Percentiles rank a stretch among this genome's conserved stretches.
Conservation (phyloP, 1,140 invertebrate species). For the Drosophila arawakana region DNA sequence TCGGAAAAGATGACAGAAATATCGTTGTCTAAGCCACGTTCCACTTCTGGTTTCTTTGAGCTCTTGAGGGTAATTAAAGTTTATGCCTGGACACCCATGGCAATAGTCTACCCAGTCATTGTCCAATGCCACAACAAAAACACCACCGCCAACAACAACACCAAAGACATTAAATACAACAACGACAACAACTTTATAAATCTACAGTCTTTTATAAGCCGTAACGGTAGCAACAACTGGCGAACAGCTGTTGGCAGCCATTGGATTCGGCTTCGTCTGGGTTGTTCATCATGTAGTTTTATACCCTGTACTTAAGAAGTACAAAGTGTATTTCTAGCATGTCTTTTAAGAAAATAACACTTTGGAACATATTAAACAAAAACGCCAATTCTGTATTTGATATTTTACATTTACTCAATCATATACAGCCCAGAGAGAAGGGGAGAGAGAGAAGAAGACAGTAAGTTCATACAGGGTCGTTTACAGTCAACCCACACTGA, state of each 20-base stretch:
- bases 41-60: slow-evolving; percentile 53
- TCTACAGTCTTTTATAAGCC: slow-evolving; percentile 60
- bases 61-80: slow-evolving; percentile 53
- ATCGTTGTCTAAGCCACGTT: slow-evolving; percentile 47
- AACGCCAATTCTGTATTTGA: too few species aligned
- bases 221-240: slow-evolving; percentile 67
- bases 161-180: slow-evolving; percentile 26
- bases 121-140: slow-evolving; percentile 63
- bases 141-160: slow-evolving; percentile 26
- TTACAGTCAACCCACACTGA: too few species aligned
- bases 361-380: too few species aligned
- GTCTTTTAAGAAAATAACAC: too few species aligned
- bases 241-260: slow-evolving; percentile 59
- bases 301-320: too few species aligned
- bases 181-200: slow-evolving; percentile 35
- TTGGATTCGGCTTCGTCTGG: slow-evolving; percentile 42
- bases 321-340: too few species aligned
- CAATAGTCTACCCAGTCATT: slow-evolving; percentile 66
- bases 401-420: too few species aligned
- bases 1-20: background rate
- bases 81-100: slow-evolving; percentile 47
- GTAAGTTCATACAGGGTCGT: too few species aligned
- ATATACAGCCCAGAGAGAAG: too few species aligned
- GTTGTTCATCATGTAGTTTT: slow-evolving; percentile 37
- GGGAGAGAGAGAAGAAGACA: too few species aligned